These are phyloP conservation scores for Craseonycteris thonglongyai DNA, from an alignment of 2,113 vertebrate genomes.

Conservation along the genomic window DNA sequence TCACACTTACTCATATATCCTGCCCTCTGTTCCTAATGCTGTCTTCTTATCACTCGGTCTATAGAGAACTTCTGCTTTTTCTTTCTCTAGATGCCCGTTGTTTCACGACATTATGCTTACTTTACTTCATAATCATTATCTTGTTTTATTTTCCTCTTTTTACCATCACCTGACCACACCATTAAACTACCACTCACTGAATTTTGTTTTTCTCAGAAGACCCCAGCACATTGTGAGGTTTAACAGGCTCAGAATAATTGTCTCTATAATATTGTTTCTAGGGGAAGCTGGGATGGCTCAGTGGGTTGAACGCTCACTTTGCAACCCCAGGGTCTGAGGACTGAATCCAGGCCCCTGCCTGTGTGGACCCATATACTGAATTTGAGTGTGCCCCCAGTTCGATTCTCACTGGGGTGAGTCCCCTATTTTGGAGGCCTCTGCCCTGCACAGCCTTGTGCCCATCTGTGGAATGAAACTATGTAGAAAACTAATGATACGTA, in stretches of 20 bases:
- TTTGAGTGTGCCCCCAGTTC: too few species aligned
- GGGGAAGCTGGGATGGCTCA: too few species aligned
- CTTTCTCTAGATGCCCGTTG: background rate
- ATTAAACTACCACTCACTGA: background rate
- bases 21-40: background rate
- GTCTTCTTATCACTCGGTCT: background rate
- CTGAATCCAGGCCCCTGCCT: too few species aligned
- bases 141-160: background rate
- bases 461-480: too few species aligned
- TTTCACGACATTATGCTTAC: background rate
- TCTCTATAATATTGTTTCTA: background rate
- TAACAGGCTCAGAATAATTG: background rate
- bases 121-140: background rate
- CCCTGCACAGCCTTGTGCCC: too few species aligned
- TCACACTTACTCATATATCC: background rate
- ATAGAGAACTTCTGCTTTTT: background rate
- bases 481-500: too few species aligned
- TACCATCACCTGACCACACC: accelerated
- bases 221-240: background rate
- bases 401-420: too few species aligned
- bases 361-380: too few species aligned
- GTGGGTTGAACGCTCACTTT: too few species aligned
- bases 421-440: too few species aligned
- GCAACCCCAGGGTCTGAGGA: too few species aligned
- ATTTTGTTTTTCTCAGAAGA: background rate